Base-by-base conservation (phyloP, 2,888 invertebrate species). In the Allolobophora icterica region DNA sequence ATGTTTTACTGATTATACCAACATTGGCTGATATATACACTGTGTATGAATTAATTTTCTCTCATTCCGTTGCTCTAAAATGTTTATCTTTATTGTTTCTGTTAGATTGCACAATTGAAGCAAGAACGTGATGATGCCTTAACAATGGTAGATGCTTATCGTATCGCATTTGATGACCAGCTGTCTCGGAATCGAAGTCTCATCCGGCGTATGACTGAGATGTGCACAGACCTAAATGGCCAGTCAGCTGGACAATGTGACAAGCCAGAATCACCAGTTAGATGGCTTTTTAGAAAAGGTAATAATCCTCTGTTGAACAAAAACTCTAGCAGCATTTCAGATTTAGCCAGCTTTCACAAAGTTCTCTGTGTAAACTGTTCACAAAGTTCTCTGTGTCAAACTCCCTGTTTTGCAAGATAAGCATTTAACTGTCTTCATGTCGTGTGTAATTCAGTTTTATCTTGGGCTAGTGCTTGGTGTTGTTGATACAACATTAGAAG, bases 91-190 rank as follows among this genome's bases (percentile, higher is more conserved):
- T 87, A 15, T 11, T 30, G 33, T 38, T 89, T 45, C 38, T 90
- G 71, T 33, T 84, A 91, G 90, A 87, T 91, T 24, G 71, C 35
- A 24, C 38, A 91, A 38, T 17, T 52, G 35, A 90, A 58, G 90
- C 89, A 89, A 40, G 34, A 71, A n/a, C 58, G 52, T 19, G 94
- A 94, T 35, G 95, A 95, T 90, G 94, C 94, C 0, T 93, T 93
- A 90, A 91, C 94, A 84, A 94, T 94, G 40, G 94, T 94, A 30
- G 95, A 95, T 92, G 94, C 94, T 6, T 95, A 95, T 92, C 92
- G 94, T 71, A 92, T 93, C 38, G 95, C 95, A 0, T 95, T 95
- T 92, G 95, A 95, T 90, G 95, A 95, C 91, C 94, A 95, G 92
- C 93, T 95, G 91, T 92, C 93, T 87, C 93, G 93, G 83, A 95